Conservation (phyloP, 2,888 invertebrate species). For the Erebia palarica region DNA sequence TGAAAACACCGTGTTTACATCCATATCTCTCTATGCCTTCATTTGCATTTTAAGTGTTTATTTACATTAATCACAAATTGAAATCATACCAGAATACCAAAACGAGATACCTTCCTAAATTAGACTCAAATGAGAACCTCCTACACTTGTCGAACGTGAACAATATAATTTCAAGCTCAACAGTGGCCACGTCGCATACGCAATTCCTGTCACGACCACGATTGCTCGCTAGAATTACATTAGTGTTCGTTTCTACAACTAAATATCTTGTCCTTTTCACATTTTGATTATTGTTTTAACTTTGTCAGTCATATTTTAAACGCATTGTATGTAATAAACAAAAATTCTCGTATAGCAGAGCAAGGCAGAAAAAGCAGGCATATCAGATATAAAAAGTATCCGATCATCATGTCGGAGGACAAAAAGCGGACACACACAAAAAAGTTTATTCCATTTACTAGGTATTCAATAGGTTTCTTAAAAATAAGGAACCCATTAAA, state of each 20-base stretch:
- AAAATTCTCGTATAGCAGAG: too few relatives aligned
- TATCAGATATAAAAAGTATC: too few relatives aligned
- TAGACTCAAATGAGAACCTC: neutral
- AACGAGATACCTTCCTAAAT: constrained; percentile 8
- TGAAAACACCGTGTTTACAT: constrained; percentile 2
- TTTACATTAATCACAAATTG: constrained; percentile 2
- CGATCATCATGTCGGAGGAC: too few relatives aligned
- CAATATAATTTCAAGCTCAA: constrained; percentile 8
- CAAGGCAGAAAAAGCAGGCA: too few relatives aligned
- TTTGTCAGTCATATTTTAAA: neutral
- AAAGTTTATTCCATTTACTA: too few relatives aligned
- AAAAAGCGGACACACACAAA: too few relatives aligned
- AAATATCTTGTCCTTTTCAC: constrained; percentile 24
- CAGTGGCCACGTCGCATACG: constrained; percentile 7
- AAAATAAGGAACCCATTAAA: too few relatives aligned
- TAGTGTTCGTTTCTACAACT: constrained; percentile 30
- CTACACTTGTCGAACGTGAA: constrained; percentile 14
- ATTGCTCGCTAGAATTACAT: constrained; percentile 23
- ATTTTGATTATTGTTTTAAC: constrained; percentile 17
- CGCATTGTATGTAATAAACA: too few relatives aligned
- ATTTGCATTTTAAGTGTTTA: constrained; percentile 4
- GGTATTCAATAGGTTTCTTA: too few relatives aligned
- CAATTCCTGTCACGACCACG: constrained; percentile 34
- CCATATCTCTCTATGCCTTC: neutral
- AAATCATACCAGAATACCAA: constrained; percentile 4